A percentile compares a stretch with the other conserved stretches of the same genome.
Conservation (phyloP, 2,797 vertebrate genomes). For the Podargus strigoides region DNA sequence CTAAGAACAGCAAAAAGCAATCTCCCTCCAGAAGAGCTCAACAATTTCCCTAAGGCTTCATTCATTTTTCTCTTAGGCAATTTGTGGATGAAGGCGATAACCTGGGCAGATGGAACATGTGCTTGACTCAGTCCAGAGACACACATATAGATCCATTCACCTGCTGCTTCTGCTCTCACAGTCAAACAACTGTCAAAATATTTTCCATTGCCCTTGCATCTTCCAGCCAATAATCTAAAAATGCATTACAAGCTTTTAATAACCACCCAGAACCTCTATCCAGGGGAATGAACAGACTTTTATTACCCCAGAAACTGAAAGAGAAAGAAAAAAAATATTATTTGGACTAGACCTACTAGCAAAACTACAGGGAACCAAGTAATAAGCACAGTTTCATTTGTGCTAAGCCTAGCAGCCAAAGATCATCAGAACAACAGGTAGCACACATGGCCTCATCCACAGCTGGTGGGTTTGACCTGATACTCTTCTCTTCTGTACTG, state of each 20-base stretch:
- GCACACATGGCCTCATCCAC: not conserved
- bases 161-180: not conserved
- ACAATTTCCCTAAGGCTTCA: not conserved
- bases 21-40: not conserved
- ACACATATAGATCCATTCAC: not conserved
- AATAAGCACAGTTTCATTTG: not conserved
- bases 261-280: not conserved
- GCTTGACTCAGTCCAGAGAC: not conserved
- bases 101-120: rapidly evolving
- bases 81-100: not conserved
- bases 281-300: not conserved
- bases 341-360: not conserved
- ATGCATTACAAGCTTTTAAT: not conserved
- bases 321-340: not conserved
- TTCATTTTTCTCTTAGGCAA: not conserved
- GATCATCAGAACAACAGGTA: not conserved
- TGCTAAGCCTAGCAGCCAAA: not conserved
- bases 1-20: not conserved
- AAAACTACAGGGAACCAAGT: not conserved
- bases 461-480: not conserved
- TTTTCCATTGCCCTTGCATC: not conserved
- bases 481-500: not conserved
- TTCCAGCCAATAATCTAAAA: not conserved
- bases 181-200: not conserved
- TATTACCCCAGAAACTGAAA: not conserved